Evolutionary conservation across 2,797 vertebrate genomes (phyloP), one percentile per base, ranked within the genome.

Genomic region (Oceanodroma leucorhoa): DNA sequence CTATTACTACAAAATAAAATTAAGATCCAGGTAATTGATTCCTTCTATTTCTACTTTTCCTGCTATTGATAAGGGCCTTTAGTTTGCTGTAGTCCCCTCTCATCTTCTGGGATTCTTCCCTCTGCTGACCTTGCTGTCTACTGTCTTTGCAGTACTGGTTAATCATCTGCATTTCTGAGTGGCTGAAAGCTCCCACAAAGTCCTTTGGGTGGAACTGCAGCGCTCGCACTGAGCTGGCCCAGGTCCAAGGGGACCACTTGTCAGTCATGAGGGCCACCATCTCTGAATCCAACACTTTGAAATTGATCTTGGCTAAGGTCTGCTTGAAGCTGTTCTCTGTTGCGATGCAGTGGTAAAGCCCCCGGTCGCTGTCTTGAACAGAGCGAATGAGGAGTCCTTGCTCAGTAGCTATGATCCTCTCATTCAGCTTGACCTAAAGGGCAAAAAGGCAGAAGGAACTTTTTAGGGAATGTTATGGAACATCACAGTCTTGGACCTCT

Each of bases 101-200:
- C 79, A 98, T 98, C 64, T 98, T 98, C 21, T 97, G 97, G 2
- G 97, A 34, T 19, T 98, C 97, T n/a, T 97, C 98, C 20, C 95
- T 97, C 10, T 96, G 98, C 95, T 96, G 98, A 50, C 98, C 98
- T 34, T 98, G 98, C 97, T 99, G 99, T 93, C 98, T 98, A 57
- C 98, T 98, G 97, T 99, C 99, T 92, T 99, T 99, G 97, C 99
- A 99, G 97, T 99, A 99, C 79, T 99, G 99, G 75, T 99, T 99
- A 50, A 99, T 99, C 79, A 99, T 99, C 91, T 99, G 97, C 96
- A 98, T 99, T 97, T 99, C 99, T 0, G 99, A 97, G 3, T 99
- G 98, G 94, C 98, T 99, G 97, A 99, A 98, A 30, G 98, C 98
- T 11, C 98, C 98, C 95, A 99, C 95, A 66, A 99, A 97, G 93